Evolutionary conservation across 1,140 invertebrate genomes (phyloP), one percentile per base, ranked within the genome.

Genomic region (Sinella curviseta): DNA sequence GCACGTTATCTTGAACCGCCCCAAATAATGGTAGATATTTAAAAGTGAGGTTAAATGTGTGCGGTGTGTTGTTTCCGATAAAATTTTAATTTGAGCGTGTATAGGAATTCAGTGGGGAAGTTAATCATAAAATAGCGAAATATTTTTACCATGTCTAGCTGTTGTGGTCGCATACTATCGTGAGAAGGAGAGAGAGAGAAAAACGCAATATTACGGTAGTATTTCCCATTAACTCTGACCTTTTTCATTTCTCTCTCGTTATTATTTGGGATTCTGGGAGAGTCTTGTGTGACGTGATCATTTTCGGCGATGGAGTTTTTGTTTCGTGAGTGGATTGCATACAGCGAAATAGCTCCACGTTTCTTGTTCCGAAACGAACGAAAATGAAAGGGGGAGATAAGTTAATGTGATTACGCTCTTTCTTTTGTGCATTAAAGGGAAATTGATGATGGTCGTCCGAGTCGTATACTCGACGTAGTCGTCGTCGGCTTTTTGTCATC

Each of bases 161-260:
- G n/a, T n/a, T n/a, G n/a, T n/a, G n/a, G n/a, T n/a, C n/a, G n/a
- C n/a, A n/a, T n/a, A n/a, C n/a, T n/a, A n/a, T n/a, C n/a, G n/a
- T n/a, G n/a, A n/a, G n/a, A n/a, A n/a, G n/a, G n/a, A 48, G 8
- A 8, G 39, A 8, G 20, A 8, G 39, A 48, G 20, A 20, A 48
- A 48, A 8, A 20, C 39, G 39, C 39, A 20, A 48, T 48, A 48
- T 48, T 48, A 48, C 39, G 39, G 8, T 48, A 48, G 57, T 60
- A 70, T 33, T n/a, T 30, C 24, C 26, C 65, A 70, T 70, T 70
- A 70, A 70, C 65, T 70, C 26, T 70, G 65, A 70, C 65, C 65
- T 70, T 70, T 70, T 48, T 65, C 57, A 65, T 65, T 65, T 65
- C 26, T n/a, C n/a, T n/a, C n/a, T 65, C 39, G 39, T 48, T 48